These are phyloP conservation scores for Okamejei kenojei DNA, from an alignment of 2,797 vertebrate genomes.

Conservation along the genomic window DNA sequence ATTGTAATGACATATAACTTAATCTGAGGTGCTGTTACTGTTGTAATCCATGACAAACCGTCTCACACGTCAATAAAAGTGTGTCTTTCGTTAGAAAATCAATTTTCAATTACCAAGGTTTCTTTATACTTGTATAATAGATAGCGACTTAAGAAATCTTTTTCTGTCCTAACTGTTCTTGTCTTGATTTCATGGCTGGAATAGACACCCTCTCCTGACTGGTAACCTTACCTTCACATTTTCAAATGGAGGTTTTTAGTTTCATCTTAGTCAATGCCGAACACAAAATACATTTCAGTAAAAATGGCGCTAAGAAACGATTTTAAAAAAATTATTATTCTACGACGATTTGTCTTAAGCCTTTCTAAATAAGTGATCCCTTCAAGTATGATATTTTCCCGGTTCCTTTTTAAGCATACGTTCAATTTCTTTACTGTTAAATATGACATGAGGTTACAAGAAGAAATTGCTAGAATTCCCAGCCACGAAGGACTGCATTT, in stretches of 20 bases:
- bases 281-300: background rate
- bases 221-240: background rate
- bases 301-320: background rate
- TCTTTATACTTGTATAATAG: constrained; percentile 19
- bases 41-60: constrained; percentile 21
- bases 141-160: constrained; percentile 26
- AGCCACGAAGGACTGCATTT: background rate
- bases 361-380: background rate
- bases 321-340: background rate
- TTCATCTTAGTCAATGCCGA: background rate
- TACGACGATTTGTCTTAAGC: background rate
- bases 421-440: background rate
- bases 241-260: background rate
- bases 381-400: background rate
- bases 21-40: constrained; percentile 14
- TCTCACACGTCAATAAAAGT: constrained; percentile 12
- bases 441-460: background rate
- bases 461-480: background rate
- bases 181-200: background rate
- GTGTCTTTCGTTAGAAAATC: constrained; percentile 29
- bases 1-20: constrained; percentile 30
- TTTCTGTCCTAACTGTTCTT: constrained; percentile 4
- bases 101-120: constrained; percentile 31
- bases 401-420: background rate
- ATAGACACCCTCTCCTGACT: background rate